Evolutionary conservation across 1,140 invertebrate genomes (phyloP), one percentile per base, ranked within the genome.

Genomic region (Nasonia vitripennis): DNA sequence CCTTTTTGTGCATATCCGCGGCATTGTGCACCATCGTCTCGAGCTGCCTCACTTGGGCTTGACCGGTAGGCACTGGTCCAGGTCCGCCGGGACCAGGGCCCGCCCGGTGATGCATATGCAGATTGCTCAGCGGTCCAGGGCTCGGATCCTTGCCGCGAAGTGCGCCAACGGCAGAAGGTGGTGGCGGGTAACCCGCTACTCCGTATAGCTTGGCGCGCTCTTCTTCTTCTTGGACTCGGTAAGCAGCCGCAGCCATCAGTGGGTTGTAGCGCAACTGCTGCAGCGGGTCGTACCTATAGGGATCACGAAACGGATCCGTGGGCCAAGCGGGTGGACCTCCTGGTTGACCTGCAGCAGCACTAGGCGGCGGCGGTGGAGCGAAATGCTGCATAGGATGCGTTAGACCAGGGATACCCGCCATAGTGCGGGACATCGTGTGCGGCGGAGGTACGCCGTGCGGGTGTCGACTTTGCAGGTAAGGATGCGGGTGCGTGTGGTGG

Each of bases 181-280:
- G 93, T 23, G 94, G 94, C 23, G 95, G 94, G 90, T 96, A 96
- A 6, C 95, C 94, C 31, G 83, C 83, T 34, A 71, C 70, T n/a
- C 41, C 95, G 87, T 96, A 95, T 75, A 97, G 94, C 91, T 97
- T 97, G 2, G 95, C 95, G 74, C 96, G 94, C 90, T 97, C 96
- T 86, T 96, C 96, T 88, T 97, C 94, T 88, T 97, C 94, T 34
- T 94, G 96, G 11, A 95, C 95, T 12, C 95, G 94, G 83, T 95
- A 95, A 12, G 96, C 91, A 6, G 91, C 96, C 2, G 95, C 95
- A 85, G 96, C 96, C 93, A 97, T 95, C 48, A 97, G 92, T 1
- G 96, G 96, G 90, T 95, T 96, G 89, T 96, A 96, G 7, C 95
- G 94, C 88, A 96, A 91, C 68, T 92, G 94, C 86, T 95, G 94